phyloP scores from a whole-genome alignment of 2,113 vertebrate genomes.

The Ceyx margarethae region DNA sequence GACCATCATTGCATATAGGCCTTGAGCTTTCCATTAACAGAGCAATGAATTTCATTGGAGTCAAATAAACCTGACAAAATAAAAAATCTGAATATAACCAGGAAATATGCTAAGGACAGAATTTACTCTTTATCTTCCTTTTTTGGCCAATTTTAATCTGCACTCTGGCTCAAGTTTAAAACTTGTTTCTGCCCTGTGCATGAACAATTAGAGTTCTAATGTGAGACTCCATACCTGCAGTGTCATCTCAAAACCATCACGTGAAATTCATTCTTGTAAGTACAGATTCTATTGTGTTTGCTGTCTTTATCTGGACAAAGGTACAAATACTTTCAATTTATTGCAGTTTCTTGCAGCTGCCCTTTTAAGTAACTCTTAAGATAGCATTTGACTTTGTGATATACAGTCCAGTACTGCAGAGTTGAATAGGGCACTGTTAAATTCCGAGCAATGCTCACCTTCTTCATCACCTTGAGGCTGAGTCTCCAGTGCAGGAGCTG shows the following conservation, averaged over 20 bases:
- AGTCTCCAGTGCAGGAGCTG: constrained; percentile 83
- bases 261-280: not conserved
- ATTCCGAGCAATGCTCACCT: constrained; percentile 78
- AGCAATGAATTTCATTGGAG: not conserved
- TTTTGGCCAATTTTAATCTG: not conserved
- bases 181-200: not conserved
- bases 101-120: not conserved
- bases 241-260: not conserved
- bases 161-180: not conserved
- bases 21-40: not conserved
- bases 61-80: not conserved
- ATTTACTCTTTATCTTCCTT: not conserved
- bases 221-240: rapidly evolving
- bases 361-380: not conserved
- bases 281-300: not conserved
- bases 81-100: not conserved
- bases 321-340: not conserved
- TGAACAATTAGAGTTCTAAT: not conserved
- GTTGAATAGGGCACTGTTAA: not conserved
- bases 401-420: not conserved
- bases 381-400: not conserved
- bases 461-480: constrained; percentile 90
- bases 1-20: not conserved
- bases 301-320: not conserved
- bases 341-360: not conserved